Evolutionary conservation across 2,888 invertebrate genomes (phyloP), one percentile per base, ranked within the genome.

Genomic region (Bibio marci): DNA sequence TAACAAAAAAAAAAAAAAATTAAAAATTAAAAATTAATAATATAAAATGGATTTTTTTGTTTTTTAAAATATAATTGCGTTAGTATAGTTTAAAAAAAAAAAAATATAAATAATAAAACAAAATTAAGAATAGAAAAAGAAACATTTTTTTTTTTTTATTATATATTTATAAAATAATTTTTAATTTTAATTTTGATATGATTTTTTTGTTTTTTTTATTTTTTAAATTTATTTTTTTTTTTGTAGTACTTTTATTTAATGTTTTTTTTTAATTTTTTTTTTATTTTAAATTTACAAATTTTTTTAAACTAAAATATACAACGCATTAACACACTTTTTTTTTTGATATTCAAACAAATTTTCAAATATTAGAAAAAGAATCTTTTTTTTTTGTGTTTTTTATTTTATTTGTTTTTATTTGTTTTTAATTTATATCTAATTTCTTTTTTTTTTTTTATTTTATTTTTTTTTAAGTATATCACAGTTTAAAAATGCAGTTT

Each of bases 201-300:
- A 39, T 45, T 41, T 25, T 43, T 41, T 45, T 41, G 25, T n/a
- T 30, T 35, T 41, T 1, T 22, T 32, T 33, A 19, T 19, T 30
- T 37, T 41, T 38, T 35, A 36, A 37, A 35, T 38, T 44, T 11
- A 41, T 39, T 37, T 36, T 26, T 30, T 35, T 40, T 38, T 35
- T 38, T 15, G 43, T 46, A 44, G 35, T 41, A 45, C 44, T 45
- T 41, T 40, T 44, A 37, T 42, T 41, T 5, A 32, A 32, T 32
- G 13, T 32, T 32, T 30, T 40, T 44, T 43, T 44, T 43, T 40
- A 44, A 43, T 44, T 45, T 47, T 44, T 46, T 45, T 46, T 49
- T 50, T 50, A 50, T 50, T 49, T 49, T 49, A 50, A 49, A 48
- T 50, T n/a, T 50, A 49, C 47, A 49, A 50, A 50, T 49, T 47